These are phyloP conservation scores for Eubucco bourcierii DNA, from an alignment of 2,113 vertebrate genomes.

Conservation along the genomic window DNA sequence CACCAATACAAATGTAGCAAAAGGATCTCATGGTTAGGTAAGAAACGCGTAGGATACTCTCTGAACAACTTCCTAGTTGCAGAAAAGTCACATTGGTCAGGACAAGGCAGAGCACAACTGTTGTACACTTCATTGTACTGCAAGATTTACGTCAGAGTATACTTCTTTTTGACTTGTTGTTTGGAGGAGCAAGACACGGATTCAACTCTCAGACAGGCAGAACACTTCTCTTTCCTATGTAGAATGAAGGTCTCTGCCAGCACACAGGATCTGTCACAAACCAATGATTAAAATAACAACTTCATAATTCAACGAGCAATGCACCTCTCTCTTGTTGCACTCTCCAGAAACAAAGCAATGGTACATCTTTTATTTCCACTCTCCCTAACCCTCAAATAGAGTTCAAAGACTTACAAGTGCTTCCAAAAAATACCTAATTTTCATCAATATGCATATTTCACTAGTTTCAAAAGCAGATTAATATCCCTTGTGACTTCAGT, in stretches of 20 bases:
- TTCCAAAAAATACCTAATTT: slow-evolving; percentile 35
- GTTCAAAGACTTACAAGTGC: slow-evolving; percentile 34
- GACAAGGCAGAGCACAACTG: not conserved
- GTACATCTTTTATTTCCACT: not conserved
- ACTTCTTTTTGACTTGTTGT: not conserved
- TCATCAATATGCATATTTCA: slow-evolving; percentile 45
- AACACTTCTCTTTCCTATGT: fast-evolving
- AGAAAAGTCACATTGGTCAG: not conserved
- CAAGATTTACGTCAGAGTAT: not conserved
- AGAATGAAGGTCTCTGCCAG: not conserved
- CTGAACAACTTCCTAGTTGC: fast-evolving
- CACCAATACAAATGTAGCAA: not conserved
- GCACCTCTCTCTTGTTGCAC: not conserved
- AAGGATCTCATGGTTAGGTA: not conserved
- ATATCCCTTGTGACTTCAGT: slow-evolving; percentile 45
- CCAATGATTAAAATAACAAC: not conserved
- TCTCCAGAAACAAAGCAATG: not conserved
- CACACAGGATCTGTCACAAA: not conserved
- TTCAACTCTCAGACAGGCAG: not conserved
- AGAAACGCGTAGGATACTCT: not conserved
- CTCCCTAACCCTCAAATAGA: not conserved
- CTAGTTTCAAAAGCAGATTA: slow-evolving; percentile 61
- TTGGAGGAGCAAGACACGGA: not conserved
- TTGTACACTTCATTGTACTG: not conserved
- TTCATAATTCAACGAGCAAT: not conserved